Base-by-base conservation (phyloP, 2,888 invertebrate genomes). In the Drosophila nr. perissopoda region DNA sequence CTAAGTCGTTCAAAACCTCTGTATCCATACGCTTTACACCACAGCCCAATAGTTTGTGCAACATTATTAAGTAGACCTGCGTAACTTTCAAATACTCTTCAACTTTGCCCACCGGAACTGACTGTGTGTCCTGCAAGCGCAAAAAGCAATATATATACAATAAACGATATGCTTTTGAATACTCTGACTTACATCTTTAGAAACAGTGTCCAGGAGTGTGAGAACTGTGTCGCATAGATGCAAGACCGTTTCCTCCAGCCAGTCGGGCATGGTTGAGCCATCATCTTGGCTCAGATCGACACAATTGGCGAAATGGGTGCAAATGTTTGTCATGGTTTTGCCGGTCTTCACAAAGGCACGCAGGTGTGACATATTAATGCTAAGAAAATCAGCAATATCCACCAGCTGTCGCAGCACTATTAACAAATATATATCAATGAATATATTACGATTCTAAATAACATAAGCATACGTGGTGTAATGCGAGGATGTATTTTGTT, bases 21-120 rank as follows among this genome's bases (percentile, higher is more conserved):
- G 78, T 76, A 4, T 67, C 34, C 0, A 94, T 0, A 93, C 94
- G 81, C 83, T 52, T 48, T 11, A 78, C 74, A 27, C 74, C 70
- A 1, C 49, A 60, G 2, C 58, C 53, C 0, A 91, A 68, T 6
- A 81, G 72, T 29, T 81, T 81, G 16, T 76, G 70, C 8, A 91
- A 48, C 65, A 91, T 77, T 59, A 73, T 76, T 38, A 91, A 36
- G 64, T 89, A 89, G 10, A 77, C 81, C 34, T 80, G 82, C 0
- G 83, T 70, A 0, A 91, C 59, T 48, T 83, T 83, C 0, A 91
- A 65, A 49, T 80, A 81, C n/a, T 85, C 82, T 40, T 90, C 79
- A 1, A 83, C 52, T 36, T 81, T 78, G 3, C 78, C 64, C 18
- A 79, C 21, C 0, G 83, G 60, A n/a, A 82, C 69, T 16, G 49